Evolutionary conservation across 1,140 invertebrate species (phyloP), one percentile per base, ranked within the genome.

Genomic region (Drosophila cardini): DNA sequence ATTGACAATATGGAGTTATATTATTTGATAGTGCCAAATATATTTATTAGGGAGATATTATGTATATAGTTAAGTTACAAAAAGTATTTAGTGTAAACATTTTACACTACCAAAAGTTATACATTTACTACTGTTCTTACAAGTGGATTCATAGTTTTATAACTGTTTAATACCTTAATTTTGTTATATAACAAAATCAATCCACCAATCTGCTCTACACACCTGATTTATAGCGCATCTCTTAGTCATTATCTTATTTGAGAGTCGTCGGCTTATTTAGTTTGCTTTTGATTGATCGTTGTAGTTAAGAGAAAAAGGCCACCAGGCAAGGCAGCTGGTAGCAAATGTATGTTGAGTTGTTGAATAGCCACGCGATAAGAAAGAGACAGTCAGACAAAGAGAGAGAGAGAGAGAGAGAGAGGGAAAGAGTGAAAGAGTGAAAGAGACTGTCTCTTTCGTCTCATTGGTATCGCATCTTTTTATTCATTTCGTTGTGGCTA

Each of bases 261-360:
- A 42, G 15, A 42, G 45, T 80, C 61, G 84, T 76, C 74, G 76
- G 82, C 76, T 63, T 75, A 45, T 69, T 78, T 57, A 62, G 76
- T 72, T 76, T 56, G 50, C 38, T 43, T 72, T 69, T 78, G 81
- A 86, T 85, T 86, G 83, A 85, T 86, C 58, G 80, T 11, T 43
- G 55, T 45, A 68, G 63, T 84, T 76, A 80, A 26, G 21, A 26
- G 5, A 26, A 65, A 63, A 48, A 65, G 60, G 56, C 69, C 62
- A 65, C 30, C 42, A 71, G 64, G 62, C 74, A 57, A 71, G 64
- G 62, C 74, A 57, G 38, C 65, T 78, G 74, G 48, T 13, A 16
- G 32, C 63, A 69, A 67, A 75, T 73, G 53, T 80, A 60, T 63
- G 77, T 63, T 68, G 69, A 85, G 64, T 80, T 84, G 82, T 78